Evolutionary conservation across 2,113 vertebrate genomes (phyloP), one percentile per base, ranked within the genome.

Genomic region (Brachionichthys hirsutus): DNA sequence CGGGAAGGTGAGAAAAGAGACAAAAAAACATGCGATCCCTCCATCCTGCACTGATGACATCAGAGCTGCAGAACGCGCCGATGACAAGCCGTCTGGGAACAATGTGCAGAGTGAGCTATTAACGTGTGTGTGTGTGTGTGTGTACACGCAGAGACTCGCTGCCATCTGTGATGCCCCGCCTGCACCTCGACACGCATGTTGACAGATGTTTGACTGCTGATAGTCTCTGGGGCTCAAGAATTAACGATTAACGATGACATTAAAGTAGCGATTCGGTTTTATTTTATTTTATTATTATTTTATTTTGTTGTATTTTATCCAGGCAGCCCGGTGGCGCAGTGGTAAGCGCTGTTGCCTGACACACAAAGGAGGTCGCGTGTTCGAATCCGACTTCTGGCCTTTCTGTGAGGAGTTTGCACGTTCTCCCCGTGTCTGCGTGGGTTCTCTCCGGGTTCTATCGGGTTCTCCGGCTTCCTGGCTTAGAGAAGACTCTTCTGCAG

Each of bases 21-120:
- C 36, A 38, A 50, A 50, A 20, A 14, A 72, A 76, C 63, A 66
- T 49, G 62, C 70, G 47, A 66, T 70, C 55, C 62, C 56, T 64
- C 62, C 16, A 67, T 80, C 70, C 80, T 35, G 16, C 53, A 59
- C 49, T 75, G 65, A 84, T 89, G 87, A 89, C 83, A 88, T 90
- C 85, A 90, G 79, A 64, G 62, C 70, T 58, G 62, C 18, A 83
- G 77, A 49, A 84, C 81, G 81, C 34, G 59, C 66, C 67, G 54
- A 15, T 74, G 82, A 82, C 62, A 66, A 73, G 70, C 70, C 54
- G 77, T 78, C 82, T 87, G 78, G 79, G 62, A 85, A 73, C 67
- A 81, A 79, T 62, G 50, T 61, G 66, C 63, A 59, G 51, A 64
- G 46, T 58, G 66, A 53, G 66, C 62, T 65, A 58, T 67, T 67